Evolutionary conservation across 92 coral and sea anemone genomes (phyloP).

Genomic region (Epizoanthus fatuus): DNA sequence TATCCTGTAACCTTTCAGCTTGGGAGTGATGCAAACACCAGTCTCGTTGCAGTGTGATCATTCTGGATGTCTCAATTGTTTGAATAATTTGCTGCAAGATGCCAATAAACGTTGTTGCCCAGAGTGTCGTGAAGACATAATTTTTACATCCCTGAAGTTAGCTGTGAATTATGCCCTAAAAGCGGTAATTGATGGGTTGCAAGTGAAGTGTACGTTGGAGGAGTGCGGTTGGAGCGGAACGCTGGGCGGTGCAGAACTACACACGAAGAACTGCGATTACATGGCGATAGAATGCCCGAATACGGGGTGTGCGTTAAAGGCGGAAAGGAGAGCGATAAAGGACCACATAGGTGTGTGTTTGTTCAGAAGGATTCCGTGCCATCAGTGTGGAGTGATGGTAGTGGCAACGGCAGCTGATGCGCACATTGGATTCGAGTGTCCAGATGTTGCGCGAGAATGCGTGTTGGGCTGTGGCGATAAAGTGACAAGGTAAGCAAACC

Average conservation of each 20-base stretch:
- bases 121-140: neutral
- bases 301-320: neutral
- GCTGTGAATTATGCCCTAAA: neutral
- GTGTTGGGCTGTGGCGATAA: neutral
- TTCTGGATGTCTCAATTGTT: slow-evolving; percentile 18
- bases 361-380: neutral
- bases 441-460: neutral
- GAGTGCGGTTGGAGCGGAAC: slow-evolving; percentile 12
- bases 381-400: neutral
- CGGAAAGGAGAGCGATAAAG: neutral
- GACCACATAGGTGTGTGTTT: neutral
- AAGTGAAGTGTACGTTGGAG: neutral
- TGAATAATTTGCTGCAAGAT: neutral
- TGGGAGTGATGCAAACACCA: slow-evolving; percentile 4
- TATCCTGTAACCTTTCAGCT: neutral
- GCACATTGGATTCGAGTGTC: neutral
- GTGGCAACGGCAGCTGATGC: neutral
- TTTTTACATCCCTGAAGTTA: neutral
- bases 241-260: neutral
- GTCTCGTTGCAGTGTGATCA: slow-evolving; percentile 27
- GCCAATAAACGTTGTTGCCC: neutral
- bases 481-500: neutral
- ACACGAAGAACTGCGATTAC: neutral
- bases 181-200: neutral
- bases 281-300: neutral